Conservation (phyloP, 2,113 vertebrate genomes). For the Pelecanoides urinatrix region DNA sequence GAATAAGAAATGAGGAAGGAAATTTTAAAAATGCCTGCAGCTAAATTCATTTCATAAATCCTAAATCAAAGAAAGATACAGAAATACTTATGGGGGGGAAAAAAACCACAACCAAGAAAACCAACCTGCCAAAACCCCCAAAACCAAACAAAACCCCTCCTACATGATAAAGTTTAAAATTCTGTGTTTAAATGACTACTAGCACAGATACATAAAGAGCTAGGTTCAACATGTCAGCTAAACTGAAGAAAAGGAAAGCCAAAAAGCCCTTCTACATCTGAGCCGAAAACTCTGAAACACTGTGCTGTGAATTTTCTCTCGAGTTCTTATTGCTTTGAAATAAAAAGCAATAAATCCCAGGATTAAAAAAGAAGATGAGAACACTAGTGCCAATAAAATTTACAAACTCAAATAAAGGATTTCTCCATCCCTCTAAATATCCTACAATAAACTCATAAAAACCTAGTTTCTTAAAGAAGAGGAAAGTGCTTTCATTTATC, state of each 20-base stretch:
- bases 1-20: neutral
- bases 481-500: conserved; percentile 36
- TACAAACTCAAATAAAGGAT: conserved; percentile 53
- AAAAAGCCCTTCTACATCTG: neutral
- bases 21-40: neutral
- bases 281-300: neutral
- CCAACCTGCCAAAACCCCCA: accelerated
- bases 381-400: conserved; percentile 51
- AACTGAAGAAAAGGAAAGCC: neutral
- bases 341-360: conserved; percentile 39
- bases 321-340: conserved; percentile 30
- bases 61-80: neutral
- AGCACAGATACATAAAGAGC: neutral
- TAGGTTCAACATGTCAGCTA: neutral
- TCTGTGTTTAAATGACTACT: neutral
- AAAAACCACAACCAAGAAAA: neutral
- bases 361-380: neutral
- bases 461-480: conserved; percentile 31
- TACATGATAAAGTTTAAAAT: neutral
- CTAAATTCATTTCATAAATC: neutral
- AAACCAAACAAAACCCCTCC: neutral
- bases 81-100: neutral
- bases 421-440: conserved; percentile 24
- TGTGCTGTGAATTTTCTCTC: neutral
- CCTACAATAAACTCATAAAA: conserved; percentile 47